Conservation (phyloP, 2,113 vertebrate genomes). For the Mustelus asterias region DNA sequence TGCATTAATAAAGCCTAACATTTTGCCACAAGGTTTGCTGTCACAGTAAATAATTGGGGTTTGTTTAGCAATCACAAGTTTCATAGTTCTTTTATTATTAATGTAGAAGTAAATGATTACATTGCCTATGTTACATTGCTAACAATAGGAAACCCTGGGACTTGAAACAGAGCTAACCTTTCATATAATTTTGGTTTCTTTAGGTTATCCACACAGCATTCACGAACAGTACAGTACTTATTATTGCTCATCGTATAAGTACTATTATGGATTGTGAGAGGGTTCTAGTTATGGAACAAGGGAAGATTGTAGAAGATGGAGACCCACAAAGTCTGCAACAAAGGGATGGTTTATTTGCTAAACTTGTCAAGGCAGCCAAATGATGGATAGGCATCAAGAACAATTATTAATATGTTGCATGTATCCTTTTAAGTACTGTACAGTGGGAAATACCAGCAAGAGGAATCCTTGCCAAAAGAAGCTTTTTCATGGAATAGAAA, state of each 20-base stretch:
- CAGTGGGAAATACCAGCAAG: constrained; percentile 28
- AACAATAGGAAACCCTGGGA: background rate
- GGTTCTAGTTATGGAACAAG: constrained; percentile 32
- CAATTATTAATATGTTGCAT: background rate
- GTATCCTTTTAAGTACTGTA: background rate
- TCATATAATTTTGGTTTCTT: background rate
- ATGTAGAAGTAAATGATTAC: background rate
- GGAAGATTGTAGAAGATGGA: constrained; percentile 30
- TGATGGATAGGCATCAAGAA: background rate
- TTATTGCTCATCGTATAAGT: constrained; percentile 30
- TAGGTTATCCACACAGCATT: constrained; percentile 14
- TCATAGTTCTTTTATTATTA: background rate
- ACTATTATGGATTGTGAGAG: constrained; percentile 30
- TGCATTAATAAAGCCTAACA: background rate
- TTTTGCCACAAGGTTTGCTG: background rate
- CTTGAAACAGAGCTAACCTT: background rate
- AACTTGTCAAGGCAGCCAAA: background rate
- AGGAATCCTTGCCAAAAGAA: background rate
- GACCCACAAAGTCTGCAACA: constrained; percentile 25
- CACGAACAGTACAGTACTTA: constrained; percentile 22
- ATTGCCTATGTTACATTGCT: background rate
- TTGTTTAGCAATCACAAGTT: background rate
- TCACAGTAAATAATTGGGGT: background rate
- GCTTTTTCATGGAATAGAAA: background rate
- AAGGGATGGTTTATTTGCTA: constrained; percentile 14